phyloP scores from a whole-genome alignment of 2,888 invertebrate species.

The Taphrorychus bicolor region DNA sequence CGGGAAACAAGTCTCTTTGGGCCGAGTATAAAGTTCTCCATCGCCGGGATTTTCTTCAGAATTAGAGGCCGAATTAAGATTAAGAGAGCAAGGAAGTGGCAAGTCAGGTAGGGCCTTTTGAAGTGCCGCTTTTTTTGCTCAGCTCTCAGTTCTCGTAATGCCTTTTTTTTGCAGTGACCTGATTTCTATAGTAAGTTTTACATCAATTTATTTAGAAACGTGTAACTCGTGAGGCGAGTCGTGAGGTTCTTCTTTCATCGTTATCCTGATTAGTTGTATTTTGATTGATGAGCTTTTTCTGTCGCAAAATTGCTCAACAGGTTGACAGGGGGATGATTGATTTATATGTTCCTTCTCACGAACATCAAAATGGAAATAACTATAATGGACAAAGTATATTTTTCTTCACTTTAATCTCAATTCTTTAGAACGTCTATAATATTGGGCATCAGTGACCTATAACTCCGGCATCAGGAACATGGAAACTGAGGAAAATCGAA shows the following conservation, averaged over 20 bases:
- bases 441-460: too few relatives aligned
- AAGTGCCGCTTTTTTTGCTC: not conserved
- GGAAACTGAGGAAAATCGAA: not conserved
- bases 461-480: not conserved
- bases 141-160: too few relatives aligned
- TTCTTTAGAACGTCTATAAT: too few relatives aligned
- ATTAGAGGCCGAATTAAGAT: slow-evolving; percentile 13
- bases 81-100: not conserved
- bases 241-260: not conserved
- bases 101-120: not conserved
- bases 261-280: slow-evolving; percentile 3
- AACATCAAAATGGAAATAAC: not conserved
- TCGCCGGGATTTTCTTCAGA: not conserved
- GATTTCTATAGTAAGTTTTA: not conserved
- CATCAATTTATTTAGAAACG: not conserved
- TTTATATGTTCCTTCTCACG: not conserved
- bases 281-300: slow-evolving; percentile 3
- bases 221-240: too few relatives aligned
- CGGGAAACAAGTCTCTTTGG: not conserved
- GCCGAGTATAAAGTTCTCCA: not conserved
- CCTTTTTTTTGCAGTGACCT: too few relatives aligned
- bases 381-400: too few relatives aligned
- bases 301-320: slow-evolving; percentile 3
- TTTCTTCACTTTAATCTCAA: too few relatives aligned
- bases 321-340: slow-evolving; percentile 1